Evolutionary conservation across 1,140 invertebrate genomes (phyloP), one percentile per base, ranked within the genome.

Genomic region (Papilio aristodemus): DNA sequence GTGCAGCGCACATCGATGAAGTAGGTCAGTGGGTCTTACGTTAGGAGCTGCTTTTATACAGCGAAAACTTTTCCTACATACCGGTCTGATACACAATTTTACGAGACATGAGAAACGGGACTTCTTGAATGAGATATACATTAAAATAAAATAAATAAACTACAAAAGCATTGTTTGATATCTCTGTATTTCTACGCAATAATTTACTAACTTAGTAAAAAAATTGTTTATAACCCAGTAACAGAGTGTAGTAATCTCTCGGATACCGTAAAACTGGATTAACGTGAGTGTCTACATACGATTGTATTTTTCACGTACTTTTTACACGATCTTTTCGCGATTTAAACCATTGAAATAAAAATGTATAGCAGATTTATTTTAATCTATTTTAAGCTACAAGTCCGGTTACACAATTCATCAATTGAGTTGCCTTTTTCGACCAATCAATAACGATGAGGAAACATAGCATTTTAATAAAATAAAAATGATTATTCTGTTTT

Each of bases 11-110:
- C 39, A 64, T 46, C 25, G 62, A 43, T 46, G 17, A 64, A 46
- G 39, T 64, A 64, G 62, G 62, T 64, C 62, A 64, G 38, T 64
- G 10, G 62, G 62, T 43, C 62, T 64, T 64, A 64, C 39, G 39
- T 46, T 25, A 64, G 38, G 39, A 25, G 39, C 62, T 64, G 19
- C 22, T 64, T 43, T 64, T 54, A 54, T 22, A 54, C 46, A 22
- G 19, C 19, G 9, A 54, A 54, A 54, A 54, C 46, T 54, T 54
- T 46, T 46, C 43, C 17, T 22, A 54, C 46, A 54, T 22, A 54
- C 46, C 22, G 19, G 17, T 19, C 11, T 54, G 17, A 54, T 54
- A 54, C 46, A 50, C 7, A 54, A 17, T 22, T 54, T 54, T 11
- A 54, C 19, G 10, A 19, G 19, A 54, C 19, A 19, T 25, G 10